Percentiles rank a stretch among this genome's conserved stretches.
Conservation (phyloP, 2,888 invertebrate genomes). For the Ernsta delagoae region DNA sequence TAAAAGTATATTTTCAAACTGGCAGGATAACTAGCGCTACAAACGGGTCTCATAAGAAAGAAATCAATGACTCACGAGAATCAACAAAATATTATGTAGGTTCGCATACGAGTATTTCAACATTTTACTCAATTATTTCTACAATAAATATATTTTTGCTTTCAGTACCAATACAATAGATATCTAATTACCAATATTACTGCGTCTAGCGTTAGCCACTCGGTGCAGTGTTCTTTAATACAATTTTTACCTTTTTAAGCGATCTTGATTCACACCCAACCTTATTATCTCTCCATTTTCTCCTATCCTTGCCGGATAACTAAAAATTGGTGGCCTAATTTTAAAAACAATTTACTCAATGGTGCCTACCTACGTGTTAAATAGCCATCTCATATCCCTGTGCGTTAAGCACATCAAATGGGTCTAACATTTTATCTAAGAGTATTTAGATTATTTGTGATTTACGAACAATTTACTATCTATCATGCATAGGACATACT, state of each 20-base stretch:
- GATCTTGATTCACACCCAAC: conserved; percentile 81
- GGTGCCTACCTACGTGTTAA: conserved; percentile 52
- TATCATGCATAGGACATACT: conserved; percentile 28
- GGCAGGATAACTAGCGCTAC: conserved; percentile 25
- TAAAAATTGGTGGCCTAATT: conserved; percentile 78
- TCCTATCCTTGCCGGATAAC: conserved; percentile 78
- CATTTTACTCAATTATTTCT: conserved; percentile 9
- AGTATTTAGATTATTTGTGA: conserved; percentile 5
- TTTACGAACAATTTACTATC: conserved; percentile 13
- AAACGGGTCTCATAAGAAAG: conserved; percentile 1
- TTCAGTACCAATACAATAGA: conserved; percentile 1
- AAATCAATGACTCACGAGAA: neutral
- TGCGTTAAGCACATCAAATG: conserved; percentile 26
- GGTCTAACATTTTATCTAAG: neutral
- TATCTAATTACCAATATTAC: conserved; percentile 34
- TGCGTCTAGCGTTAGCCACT: conserved; percentile 60
- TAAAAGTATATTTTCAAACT: conserved; percentile 8
- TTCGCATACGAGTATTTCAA: no score
- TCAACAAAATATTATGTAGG: neutral
- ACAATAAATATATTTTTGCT: conserved; percentile 12
- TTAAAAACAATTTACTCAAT: conserved; percentile 64
- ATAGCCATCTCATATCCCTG: conserved; percentile 36
- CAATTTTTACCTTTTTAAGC: conserved; percentile 77
- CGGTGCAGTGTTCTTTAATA: conserved; percentile 65
- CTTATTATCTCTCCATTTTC: conserved; percentile 82